Percentiles rank a stretch among this genome's conserved stretches.
Conservation (phyloP, 1,140 invertebrate species). For the Meloidogyne exigua region DNA sequence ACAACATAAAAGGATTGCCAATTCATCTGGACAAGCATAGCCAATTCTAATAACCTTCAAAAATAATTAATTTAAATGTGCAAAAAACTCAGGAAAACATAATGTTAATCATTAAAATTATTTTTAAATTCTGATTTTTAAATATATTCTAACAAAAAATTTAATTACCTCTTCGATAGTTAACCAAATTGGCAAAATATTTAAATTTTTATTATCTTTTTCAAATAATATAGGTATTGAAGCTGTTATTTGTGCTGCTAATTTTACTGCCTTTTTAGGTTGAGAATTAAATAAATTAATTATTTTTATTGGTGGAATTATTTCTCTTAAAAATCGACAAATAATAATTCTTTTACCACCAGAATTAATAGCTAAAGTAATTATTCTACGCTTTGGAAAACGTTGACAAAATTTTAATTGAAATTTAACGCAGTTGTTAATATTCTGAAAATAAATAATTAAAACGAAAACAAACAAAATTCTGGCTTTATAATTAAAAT, state of each 20-base stretch:
- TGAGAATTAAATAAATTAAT: slow-evolving; percentile 8
- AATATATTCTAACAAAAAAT: neutral
- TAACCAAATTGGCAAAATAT: slow-evolving; percentile 36
- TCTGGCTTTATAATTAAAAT: neutral
- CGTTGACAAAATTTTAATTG: slow-evolving; percentile 3
- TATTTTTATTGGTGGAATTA: slow-evolving; percentile 11
- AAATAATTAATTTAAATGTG: no score
- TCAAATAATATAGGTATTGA: slow-evolving; percentile 33
- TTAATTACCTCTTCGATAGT: slow-evolving; percentile 45
- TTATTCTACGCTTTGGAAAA: slow-evolving; percentile 7
- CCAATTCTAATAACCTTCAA: slow-evolving; percentile 46
- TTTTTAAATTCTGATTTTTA: neutral
- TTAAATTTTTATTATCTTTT: neutral
- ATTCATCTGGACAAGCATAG: slow-evolving; percentile 39
- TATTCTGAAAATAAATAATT: slow-evolving; percentile 23
- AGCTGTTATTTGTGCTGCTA: slow-evolving; percentile 35
- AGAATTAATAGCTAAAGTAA: neutral
- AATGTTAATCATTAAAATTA: no score
- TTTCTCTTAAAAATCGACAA: neutral
- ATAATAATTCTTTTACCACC: neutral
- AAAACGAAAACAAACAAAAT: neutral
- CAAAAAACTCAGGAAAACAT: no score
- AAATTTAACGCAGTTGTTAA: neutral
- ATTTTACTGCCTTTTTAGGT: slow-evolving; percentile 26
- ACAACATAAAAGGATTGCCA: slow-evolving; percentile 41